Conservation (phyloP, 37 sponge, comb jelly and placozoan species). For the Beroe forskalii region DNA sequence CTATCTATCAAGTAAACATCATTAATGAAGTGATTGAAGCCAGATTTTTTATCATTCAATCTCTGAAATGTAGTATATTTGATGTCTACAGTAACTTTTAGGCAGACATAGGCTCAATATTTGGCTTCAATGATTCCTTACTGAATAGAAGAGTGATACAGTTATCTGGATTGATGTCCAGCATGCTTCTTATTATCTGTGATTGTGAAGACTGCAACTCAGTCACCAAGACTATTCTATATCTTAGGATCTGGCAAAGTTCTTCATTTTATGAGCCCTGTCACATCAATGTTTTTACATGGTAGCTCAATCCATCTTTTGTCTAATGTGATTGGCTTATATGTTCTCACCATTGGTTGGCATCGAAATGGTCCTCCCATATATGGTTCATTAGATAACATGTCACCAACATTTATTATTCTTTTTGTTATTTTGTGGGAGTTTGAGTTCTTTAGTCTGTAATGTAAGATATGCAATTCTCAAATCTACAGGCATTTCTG, state of each 20-base stretch:
- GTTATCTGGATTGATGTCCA: background rate
- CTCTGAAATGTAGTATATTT: background rate
- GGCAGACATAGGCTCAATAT: background rate
- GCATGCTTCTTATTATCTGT: background rate
- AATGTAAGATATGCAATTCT: background rate
- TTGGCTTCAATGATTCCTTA: background rate
- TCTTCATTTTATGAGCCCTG: background rate
- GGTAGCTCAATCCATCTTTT: background rate
- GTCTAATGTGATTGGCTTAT: slow-evolving; percentile 1
- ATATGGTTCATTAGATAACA: background rate
- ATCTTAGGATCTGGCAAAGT: background rate
- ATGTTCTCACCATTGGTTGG: slow-evolving; percentile 24
- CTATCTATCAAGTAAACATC: background rate
- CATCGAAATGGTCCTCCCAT: background rate
- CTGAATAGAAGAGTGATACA: slow-evolving; percentile 26
- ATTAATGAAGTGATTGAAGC: background rate
- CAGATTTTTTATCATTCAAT: background rate
- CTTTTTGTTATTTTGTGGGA: background rate
- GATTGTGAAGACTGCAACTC: background rate
- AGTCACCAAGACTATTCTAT: background rate
- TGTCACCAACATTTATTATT: background rate
- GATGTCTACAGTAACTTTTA: background rate
- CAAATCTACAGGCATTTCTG: background rate
- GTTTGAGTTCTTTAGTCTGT: background rate
- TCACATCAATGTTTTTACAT: slow-evolving; percentile 48